phyloP scores from a whole-genome alignment of 2,113 vertebrate genomes.

The Mionectes macconnelli region DNA sequence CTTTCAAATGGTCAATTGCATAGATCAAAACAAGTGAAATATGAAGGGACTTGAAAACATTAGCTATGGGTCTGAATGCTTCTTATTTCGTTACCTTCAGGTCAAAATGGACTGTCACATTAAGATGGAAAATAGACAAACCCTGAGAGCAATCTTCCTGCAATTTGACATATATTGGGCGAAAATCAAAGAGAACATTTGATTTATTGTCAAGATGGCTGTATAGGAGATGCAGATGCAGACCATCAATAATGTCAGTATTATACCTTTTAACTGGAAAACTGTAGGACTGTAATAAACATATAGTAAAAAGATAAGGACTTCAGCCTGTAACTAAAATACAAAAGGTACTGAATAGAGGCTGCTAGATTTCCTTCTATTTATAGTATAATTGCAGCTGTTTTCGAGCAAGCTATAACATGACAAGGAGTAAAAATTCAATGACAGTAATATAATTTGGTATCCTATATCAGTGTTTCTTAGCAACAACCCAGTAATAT shows the following conservation, averaged over 20 bases:
- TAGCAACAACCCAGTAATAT: constrained; percentile 4
- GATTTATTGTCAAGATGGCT: background rate
- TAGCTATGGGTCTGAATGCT: background rate
- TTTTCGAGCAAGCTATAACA: constrained; percentile 20
- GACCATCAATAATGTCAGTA: background rate
- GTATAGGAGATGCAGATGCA: background rate
- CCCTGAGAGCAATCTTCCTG: background rate
- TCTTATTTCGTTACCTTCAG: background rate
- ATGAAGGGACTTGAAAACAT: background rate
- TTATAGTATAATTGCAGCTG: constrained; percentile 11
- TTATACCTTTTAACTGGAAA: background rate
- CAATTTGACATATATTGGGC: background rate
- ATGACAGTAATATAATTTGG: constrained; percentile 13
- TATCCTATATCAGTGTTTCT: constrained; percentile 33
- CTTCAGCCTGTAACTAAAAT: background rate
- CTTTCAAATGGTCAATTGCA: background rate
- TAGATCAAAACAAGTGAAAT: background rate
- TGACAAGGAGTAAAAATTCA: constrained; percentile 34
- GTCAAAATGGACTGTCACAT: background rate
- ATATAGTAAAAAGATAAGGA: background rate
- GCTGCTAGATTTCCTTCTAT: background rate
- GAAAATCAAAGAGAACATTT: background rate
- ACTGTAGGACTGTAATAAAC: background rate
- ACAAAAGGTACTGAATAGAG: background rate
- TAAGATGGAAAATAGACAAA: background rate